phyloP scores from a whole-genome alignment of 2,113 vertebrate species.

The Cyprinodon brontotheroides region DNA sequence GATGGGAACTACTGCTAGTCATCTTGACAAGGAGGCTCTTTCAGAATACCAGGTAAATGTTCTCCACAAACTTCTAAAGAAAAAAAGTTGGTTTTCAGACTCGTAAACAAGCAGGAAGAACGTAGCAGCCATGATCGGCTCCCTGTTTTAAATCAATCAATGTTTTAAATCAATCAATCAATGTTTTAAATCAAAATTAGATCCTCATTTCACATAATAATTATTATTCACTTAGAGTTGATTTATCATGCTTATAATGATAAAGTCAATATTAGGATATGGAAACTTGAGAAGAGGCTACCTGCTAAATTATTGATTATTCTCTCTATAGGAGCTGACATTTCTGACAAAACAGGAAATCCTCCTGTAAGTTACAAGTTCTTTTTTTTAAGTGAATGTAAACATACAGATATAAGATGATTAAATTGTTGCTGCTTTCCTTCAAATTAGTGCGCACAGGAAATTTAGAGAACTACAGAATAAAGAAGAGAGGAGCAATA shows the following conservation, averaged over 20 bases:
- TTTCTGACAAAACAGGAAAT: conserved; percentile 96
- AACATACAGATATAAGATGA: not conserved
- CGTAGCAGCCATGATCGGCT: not conserved
- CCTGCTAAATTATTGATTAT: not conserved
- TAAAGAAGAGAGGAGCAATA: conserved; percentile 71
- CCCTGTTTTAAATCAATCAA: not conserved
- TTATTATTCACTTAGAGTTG: no score
- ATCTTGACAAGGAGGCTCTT: conserved; percentile 84
- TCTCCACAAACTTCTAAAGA: not conserved
- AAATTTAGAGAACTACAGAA: conserved; percentile 86
- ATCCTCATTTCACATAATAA: not conserved
- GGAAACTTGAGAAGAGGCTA: not conserved
- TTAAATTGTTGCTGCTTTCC: not conserved
- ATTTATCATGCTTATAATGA: no score
- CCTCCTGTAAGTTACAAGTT: conserved; percentile 84
- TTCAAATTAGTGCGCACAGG: conserved; percentile 86
- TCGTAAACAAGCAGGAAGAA: not conserved
- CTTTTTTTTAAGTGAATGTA: not conserved
- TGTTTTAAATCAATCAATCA: no score
- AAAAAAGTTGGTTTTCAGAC: not conserved
- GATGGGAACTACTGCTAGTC: conserved; percentile 86
- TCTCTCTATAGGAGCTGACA: conserved; percentile 86
- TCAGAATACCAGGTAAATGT: conserved; percentile 87
- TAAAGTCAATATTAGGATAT: not conserved
- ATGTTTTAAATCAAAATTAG: not conserved